Evolutionary conservation across 2,888 invertebrate species (phyloP).

Genomic region (Temnothorax ravouxi): DNA sequence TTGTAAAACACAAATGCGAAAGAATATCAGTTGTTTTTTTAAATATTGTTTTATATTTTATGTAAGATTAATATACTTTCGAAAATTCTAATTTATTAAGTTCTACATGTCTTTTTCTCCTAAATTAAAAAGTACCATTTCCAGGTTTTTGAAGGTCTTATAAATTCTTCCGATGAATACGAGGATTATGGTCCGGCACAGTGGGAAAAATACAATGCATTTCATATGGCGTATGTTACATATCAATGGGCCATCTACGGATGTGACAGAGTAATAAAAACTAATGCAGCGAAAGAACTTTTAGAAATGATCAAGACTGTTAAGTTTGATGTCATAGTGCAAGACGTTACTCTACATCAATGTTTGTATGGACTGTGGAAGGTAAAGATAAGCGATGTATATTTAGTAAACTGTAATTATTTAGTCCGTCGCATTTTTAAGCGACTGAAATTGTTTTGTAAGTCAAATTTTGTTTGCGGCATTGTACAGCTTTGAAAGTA

Average conservation of each 20-base stretch:
- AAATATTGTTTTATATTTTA: background rate
- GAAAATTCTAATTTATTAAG: too few relatives aligned
- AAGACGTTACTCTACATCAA: constrained; percentile 48
- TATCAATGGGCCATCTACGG: background rate
- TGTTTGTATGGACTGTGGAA: constrained; percentile 60
- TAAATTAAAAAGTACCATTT: background rate
- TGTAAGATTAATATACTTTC: background rate
- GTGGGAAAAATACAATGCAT: constrained; percentile 1
- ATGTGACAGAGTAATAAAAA: constrained; percentile 26
- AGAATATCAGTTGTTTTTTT: background rate
- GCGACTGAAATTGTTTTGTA: background rate
- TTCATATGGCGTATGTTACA: background rate
- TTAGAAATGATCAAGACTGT: constrained; percentile 48
- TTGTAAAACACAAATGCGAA: too few relatives aligned
- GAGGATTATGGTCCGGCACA: background rate
- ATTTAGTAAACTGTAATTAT: background rate
- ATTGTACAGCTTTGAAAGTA: background rate
- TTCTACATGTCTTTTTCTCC: too few relatives aligned
- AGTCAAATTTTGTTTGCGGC: background rate
- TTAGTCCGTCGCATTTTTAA: background rate
- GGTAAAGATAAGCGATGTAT: constrained; percentile 29
- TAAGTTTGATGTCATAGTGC: constrained; percentile 58
- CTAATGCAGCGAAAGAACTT: constrained; percentile 30
- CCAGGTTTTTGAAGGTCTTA: constrained; percentile 18
- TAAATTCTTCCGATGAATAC: background rate